phyloP scores from a whole-genome alignment of 2,797 vertebrate genomes.

The Aulostomus chinensis region DNA sequence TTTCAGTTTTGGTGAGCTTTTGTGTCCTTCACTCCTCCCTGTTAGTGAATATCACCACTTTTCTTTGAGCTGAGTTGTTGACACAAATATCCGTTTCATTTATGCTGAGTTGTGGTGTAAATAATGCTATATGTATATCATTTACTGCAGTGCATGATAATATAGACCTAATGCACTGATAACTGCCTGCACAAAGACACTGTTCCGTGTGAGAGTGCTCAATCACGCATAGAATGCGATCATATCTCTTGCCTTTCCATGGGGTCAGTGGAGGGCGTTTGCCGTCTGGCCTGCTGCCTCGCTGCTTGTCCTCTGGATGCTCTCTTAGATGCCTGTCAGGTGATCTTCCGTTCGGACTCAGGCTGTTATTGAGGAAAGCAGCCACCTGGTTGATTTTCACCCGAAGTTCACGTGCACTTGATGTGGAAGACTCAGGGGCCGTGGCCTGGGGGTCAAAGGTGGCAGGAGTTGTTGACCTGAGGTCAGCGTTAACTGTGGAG shows the following conservation, averaged over 20 bases:
- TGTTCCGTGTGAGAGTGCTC: too few relatives aligned
- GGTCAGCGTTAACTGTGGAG: conserved; percentile 26
- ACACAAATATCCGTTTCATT: too few relatives aligned
- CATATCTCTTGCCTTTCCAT: conserved; percentile 57
- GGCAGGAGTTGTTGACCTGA: conserved; percentile 31
- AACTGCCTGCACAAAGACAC: neutral
- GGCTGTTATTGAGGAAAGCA: conserved; percentile 82
- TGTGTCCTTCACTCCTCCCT: too few relatives aligned
- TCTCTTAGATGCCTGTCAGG: conserved; percentile 70
- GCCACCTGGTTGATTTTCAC: conserved; percentile 87
- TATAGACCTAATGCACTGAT: too few relatives aligned
- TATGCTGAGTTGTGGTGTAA: too few relatives aligned
- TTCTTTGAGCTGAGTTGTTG: too few relatives aligned
- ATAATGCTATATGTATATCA: too few relatives aligned
- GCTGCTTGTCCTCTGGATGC: conserved; percentile 74
- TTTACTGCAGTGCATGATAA: too few relatives aligned
- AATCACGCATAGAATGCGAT: neutral
- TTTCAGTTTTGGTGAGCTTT: too few relatives aligned
- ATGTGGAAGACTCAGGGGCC: conserved; percentile 39
- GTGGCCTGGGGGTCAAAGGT: conserved; percentile 19
- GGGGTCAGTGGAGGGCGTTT: conserved; percentile 55
- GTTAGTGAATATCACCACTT: too few relatives aligned
- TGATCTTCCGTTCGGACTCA: conserved; percentile 72
- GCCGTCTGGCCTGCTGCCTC: conserved; percentile 73
- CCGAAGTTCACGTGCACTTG: conserved; percentile 68